Evolutionary conservation across 2,888 invertebrate genomes (phyloP), one percentile per base, ranked within the genome.

Genomic region (Blera fallax): DNA sequence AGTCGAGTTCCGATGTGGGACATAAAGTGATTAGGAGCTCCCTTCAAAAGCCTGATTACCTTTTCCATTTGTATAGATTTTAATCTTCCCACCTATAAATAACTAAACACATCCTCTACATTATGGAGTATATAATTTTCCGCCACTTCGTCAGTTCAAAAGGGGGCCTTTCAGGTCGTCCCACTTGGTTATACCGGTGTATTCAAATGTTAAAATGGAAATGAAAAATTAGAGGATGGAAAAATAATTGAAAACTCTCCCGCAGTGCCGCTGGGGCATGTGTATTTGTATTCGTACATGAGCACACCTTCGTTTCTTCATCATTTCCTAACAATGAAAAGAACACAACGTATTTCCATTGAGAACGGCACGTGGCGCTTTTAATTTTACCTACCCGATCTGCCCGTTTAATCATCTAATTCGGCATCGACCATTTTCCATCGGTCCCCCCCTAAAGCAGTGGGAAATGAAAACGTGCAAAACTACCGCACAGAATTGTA

Each of bases 181-280:
- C 37, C 21, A 32, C 64, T 24, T 27, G 24, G 58, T 65, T 62
- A n/a, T n/a, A n/a, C n/a, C n/a, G n/a, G n/a, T n/a, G 21, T 69
- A 78, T 78, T 78, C 48, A 54, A 83, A 83, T 83, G 54, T 60
- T 18, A 27, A 62, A 58, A 64, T 72, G 76, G 27, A 82, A 82
- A 83, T 73, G 67, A 73, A 58, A 77, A 82, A 70, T 64, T 82
- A 70, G 70, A 50, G 56, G 67, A 65, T 79, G 73, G 56, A 58
- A 76, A 81, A 62, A 84, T 88, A 88, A 88, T 87, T 88, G 87
- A 73, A 88, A 88, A 84, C 72, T 62, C 87, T 58, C 87, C 87
- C 65, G 88, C 69, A 37, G 87, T 37, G 83, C 65, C 43, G 34
- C 37, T 16, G 64, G 40, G 52, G 60, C 60, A 24, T 67, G 21